Conservation (phyloP, 2,888 invertebrate genomes). For the Xiphydria camelus region DNA sequence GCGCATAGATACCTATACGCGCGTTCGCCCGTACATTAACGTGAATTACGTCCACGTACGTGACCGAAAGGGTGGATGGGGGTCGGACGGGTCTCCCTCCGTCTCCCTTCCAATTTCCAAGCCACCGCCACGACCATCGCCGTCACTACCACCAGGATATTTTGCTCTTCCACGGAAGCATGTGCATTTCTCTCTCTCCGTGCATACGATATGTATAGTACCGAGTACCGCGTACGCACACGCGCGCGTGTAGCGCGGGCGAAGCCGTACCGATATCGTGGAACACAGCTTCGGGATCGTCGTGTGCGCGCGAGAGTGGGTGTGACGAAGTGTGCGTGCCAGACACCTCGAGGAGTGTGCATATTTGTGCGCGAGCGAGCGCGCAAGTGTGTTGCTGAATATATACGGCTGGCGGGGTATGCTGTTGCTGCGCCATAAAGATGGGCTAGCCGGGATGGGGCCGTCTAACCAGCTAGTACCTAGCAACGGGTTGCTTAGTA, state of each 20-base stretch:
- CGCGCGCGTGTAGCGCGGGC: too few species aligned
- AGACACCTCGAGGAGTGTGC: constrained; percentile 17
- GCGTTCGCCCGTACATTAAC: too few species aligned
- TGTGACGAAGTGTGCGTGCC: constrained; percentile 20
- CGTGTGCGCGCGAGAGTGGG: constrained; percentile 12
- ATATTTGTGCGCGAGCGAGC: constrained; percentile 17
- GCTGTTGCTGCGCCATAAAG: constrained; percentile 43
- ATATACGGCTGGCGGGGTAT: constrained; percentile 19
- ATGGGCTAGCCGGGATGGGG: constrained; percentile 25
- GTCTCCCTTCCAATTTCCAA: constrained; percentile 34
- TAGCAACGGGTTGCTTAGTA: constrained; percentile 50
- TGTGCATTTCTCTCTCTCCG: constrained; percentile 41
- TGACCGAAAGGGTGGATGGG: too few species aligned
- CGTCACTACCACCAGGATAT: too few species aligned
- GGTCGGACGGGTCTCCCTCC: too few species aligned
- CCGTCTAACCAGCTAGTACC: constrained; percentile 13
- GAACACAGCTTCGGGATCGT: constrained; percentile 1
- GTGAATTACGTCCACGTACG: too few species aligned
- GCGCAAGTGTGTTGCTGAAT: constrained; percentile 22
- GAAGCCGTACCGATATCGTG: too few species aligned
- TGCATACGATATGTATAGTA: constrained; percentile 23
- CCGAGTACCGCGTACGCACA: too few species aligned
- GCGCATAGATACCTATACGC: too few species aligned
- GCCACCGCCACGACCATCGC: too few species aligned
- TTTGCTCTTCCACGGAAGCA: constrained; percentile 35